Base-by-base conservation (phyloP, 2,113 vertebrate genomes). In the Cisticola juncidis region DNA sequence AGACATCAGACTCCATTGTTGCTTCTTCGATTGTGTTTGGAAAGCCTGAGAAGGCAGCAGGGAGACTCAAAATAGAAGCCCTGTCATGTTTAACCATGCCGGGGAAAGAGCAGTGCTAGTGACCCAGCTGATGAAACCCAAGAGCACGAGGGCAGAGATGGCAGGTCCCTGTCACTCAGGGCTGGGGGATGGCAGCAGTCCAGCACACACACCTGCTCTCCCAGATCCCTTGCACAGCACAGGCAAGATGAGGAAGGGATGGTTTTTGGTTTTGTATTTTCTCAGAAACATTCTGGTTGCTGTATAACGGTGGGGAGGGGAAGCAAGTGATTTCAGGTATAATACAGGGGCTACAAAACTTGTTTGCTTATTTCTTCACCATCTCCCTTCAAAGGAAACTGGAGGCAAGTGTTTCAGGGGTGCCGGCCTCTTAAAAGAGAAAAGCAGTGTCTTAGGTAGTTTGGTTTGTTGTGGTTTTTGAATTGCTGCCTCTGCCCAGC, bases 61-160 rank as follows among this genome's bases (percentile, higher is more conserved):
- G 50, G 33, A 4, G 2, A 36, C 64, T 50, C 38, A 29, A 33
- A 81, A 71, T 50, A 64, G 78, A 5, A 15, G n/a, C 31, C 58
- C 16, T 0, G 1, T 31, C 0, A 0, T 12, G 16, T 57, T 54
- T 64, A 68, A 51, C 4, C 1, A 2, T 74, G 66, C 31, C 38
- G 36, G 25, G 83, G 73, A 42, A 16, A 17, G 66, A 50, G 88
- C 72, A 36, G 81, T 1, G 68, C 1, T 14, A 5, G 12, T 9
- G 57, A 71, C 2, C 56, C 66, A 48, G 84, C 71, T 80, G 91
- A 5, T 74, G 95, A 92, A 79, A 88, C 79, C 86, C 78, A 74
- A 70, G 82, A 85, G 56, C 1, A 1, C 0, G 5, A 25, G 3
- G 65, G 48, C n/a, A 28, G 82, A 0, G 0, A 4, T 5, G 86